Percentiles rank a stretch among this genome's conserved stretches.
Evolutionary conservation across 2,797 vertebrate genomes (phyloP).

Genomic region (Brachyrhaphis roseni): DNA sequence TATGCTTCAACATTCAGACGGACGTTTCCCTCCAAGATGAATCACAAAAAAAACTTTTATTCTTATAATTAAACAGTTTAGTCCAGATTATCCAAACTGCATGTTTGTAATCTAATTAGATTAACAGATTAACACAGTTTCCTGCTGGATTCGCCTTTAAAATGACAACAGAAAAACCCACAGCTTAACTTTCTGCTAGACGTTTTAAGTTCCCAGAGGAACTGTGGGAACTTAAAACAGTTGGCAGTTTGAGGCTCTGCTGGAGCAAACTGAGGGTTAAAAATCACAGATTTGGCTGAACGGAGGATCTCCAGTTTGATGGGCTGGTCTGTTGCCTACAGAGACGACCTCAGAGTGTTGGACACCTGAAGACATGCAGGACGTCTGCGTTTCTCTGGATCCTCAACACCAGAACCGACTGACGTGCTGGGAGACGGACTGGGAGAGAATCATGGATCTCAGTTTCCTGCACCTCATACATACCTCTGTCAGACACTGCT

Average conservation of each 20-base stretch:
- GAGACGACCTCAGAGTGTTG: not conserved
- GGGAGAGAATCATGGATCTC: not conserved
- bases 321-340: too few relatives aligned
- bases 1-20: not conserved
- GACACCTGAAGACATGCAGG: not conserved
- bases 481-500: conserved; percentile 33
- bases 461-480: not conserved
- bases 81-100: not conserved
- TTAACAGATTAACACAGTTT: not conserved
- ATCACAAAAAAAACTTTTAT: not conserved
- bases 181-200: not conserved
- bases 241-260: not conserved
- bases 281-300: not conserved
- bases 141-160: not conserved
- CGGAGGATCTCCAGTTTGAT: not conserved
- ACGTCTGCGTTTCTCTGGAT: not conserved
- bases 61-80: not conserved
- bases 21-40: not conserved
- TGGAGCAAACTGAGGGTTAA: not conserved
- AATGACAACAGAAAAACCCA: not conserved
- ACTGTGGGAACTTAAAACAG: too few relatives aligned
- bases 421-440: not conserved
- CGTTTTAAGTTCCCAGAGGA: too few relatives aligned
- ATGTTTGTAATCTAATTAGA: not conserved
- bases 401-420: not conserved